These are phyloP conservation scores for Harpalus rubripes DNA, from an alignment of 2,888 invertebrate genomes.

Conservation along the genomic window DNA sequence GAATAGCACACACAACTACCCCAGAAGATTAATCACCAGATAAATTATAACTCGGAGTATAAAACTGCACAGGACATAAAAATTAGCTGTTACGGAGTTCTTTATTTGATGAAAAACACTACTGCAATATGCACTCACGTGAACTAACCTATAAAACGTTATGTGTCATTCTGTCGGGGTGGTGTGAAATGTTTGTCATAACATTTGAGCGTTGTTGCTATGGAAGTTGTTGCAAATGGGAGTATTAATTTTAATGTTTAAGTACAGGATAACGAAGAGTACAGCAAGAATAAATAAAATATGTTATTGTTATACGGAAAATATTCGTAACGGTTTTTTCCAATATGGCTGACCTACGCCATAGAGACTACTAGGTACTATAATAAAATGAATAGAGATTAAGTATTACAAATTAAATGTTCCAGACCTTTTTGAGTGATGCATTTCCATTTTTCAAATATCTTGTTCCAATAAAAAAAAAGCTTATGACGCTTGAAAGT, in stretches of 20 bases:
- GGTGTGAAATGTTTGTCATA: constrained; percentile 24
- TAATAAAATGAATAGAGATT: no score
- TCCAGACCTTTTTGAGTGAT: no score
- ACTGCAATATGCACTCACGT: constrained; percentile 1
- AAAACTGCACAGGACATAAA: constrained; percentile 17
- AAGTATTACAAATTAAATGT: no score
- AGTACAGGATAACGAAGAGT: background rate
- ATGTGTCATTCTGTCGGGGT: constrained; percentile 24
- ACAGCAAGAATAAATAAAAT: no score
- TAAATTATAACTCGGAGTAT: constrained; percentile 29
- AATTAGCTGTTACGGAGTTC: constrained; percentile 18
- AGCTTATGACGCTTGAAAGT: no score
- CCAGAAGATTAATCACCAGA: constrained; percentile 26
- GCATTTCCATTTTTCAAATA: no score
- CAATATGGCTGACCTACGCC: background rate
- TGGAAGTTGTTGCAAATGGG: constrained; percentile 3
- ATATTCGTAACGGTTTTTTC: no score
- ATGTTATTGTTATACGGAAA: no score
- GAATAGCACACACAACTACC: constrained; percentile 6
- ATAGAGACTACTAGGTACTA: no score
- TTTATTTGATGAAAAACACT: background rate
- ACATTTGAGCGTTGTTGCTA: constrained; percentile 16
- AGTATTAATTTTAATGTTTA: background rate
- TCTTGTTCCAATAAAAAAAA: no score
- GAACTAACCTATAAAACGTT: constrained; percentile 10